Conservation (phyloP, 1,140 invertebrate genomes). For the Drosophila simulans region DNA sequence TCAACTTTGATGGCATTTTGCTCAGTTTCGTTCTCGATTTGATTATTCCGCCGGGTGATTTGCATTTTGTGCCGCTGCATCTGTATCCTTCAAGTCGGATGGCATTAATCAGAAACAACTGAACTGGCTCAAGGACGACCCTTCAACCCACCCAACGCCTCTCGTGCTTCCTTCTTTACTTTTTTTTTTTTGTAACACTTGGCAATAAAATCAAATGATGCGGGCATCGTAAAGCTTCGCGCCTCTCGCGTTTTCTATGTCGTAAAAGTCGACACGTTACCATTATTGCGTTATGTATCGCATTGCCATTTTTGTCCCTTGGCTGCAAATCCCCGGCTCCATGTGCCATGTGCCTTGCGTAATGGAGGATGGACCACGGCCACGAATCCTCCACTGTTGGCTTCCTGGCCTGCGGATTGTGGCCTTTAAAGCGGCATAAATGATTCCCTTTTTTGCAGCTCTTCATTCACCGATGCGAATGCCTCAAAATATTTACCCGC, state of each 20-base stretch:
- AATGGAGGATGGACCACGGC: conserved; percentile 14
- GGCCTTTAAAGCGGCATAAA: conserved; percentile 80
- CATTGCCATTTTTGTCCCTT: conserved; percentile 59
- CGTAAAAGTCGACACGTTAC: conserved; percentile 73
- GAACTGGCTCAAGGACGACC: conserved; percentile 75
- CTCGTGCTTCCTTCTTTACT: too few relatives aligned
- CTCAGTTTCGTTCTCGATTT: conserved; percentile 64
- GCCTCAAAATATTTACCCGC: conserved; percentile 63
- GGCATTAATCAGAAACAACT: conserved; percentile 78
- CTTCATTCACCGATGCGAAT: conserved; percentile 21
- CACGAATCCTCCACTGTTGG: conserved; percentile 24
- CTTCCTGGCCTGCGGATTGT: conserved; percentile 58
- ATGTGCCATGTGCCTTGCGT: conserved; percentile 4
- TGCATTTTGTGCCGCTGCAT: conserved; percentile 76
- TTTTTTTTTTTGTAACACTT: conserved; percentile 49
- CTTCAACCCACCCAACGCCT: background rate
- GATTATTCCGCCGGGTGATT: conserved; percentile 78
- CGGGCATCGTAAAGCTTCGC: conserved; percentile 76
- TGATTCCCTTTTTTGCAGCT: conserved; percentile 53
- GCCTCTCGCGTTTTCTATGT: conserved; percentile 70
- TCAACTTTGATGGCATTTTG: conserved; percentile 70
- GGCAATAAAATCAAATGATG: conserved; percentile 82
- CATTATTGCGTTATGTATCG: conserved; percentile 62
- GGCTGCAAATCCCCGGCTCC: conserved; percentile 56
- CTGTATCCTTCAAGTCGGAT: conserved; percentile 67